These are phyloP conservation scores for Drosophila kanapiae DNA, from an alignment of 1,140 invertebrate species.

Conservation along the genomic window DNA sequence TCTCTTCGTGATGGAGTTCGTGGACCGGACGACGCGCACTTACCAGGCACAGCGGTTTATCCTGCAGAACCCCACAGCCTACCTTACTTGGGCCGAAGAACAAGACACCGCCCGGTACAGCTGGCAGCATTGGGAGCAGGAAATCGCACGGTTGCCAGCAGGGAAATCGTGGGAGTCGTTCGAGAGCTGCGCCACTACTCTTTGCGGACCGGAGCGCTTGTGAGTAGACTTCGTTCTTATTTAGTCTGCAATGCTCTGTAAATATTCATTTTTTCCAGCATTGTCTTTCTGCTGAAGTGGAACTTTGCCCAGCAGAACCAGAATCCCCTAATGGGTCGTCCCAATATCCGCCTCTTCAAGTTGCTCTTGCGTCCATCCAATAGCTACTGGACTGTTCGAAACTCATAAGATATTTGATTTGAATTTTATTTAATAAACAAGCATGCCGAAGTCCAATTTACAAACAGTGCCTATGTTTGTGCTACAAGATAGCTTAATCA, in stretches of 20 bases:
- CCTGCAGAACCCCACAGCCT: constrained; percentile 12
- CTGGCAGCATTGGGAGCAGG: constrained; percentile 28
- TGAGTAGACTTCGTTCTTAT: neutral
- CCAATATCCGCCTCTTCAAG: constrained; percentile 28
- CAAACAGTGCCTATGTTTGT: neutral
- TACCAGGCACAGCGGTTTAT: constrained; percentile 24
- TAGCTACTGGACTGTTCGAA: constrained; percentile 30
- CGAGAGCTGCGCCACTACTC: neutral
- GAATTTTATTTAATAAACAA: neutral
- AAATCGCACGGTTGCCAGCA: neutral
- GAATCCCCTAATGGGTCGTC: constrained; percentile 11
- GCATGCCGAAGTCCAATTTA: neutral
- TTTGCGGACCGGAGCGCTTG: constrained; percentile 28
- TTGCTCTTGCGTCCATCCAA: constrained; percentile 23
- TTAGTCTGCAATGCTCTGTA: no score
- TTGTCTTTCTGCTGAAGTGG: constrained; percentile 41
- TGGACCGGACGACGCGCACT: constrained; percentile 10
- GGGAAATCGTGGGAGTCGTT: constrained; percentile 10
- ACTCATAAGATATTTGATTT: neutral
- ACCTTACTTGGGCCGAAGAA: constrained; percentile 14
- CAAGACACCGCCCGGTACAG: constrained; percentile 24
- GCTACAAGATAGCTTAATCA: no score
- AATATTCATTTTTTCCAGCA: neutral
- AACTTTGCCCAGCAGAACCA: constrained; percentile 1
- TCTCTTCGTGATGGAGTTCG: constrained; percentile 39